Evolutionary conservation across 2,797 vertebrate species (phyloP).

Genomic region (Acrossocheilus wenchowensis): DNA sequence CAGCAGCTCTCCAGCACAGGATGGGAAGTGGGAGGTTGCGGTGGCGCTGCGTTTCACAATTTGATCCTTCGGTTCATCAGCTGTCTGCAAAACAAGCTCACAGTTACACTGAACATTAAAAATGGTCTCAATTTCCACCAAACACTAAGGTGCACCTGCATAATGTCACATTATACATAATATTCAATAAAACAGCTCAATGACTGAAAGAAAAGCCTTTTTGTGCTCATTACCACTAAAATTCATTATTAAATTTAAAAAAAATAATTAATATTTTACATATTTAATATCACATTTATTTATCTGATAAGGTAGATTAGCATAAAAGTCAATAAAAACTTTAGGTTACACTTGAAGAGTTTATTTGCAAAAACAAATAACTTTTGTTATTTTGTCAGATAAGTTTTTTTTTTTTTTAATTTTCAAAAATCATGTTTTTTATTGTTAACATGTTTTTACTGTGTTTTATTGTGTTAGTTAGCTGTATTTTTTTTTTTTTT

Average conservation of each 20-base stretch:
- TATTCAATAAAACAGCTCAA: conserved; percentile 51
- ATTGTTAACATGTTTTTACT: neutral
- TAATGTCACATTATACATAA: conserved; percentile 61
- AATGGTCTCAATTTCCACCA: conserved; percentile 59
- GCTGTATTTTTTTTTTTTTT: neutral
- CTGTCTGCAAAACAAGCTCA: conserved; percentile 61
- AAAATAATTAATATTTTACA: neutral
- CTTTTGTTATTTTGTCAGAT: too few relatives aligned
- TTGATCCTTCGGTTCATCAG: conserved; percentile 63
- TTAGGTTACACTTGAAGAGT: neutral
- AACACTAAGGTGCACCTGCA: conserved; percentile 55
- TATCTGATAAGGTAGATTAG: neutral
- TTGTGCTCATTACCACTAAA: conserved; percentile 37
- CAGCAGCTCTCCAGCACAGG: conserved; percentile 56
- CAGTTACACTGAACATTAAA: conserved; percentile 62
- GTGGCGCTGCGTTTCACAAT: conserved; percentile 55
- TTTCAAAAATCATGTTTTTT: too few relatives aligned
- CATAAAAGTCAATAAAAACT: neutral
- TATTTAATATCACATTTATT: neutral
- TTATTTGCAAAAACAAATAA: too few relatives aligned
- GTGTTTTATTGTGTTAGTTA: neutral
- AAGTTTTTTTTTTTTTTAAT: too few relatives aligned
- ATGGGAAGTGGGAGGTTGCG: conserved; percentile 53
- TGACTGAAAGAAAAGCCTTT: conserved; percentile 55
- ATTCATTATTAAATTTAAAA: neutral